Evolutionary conservation across 2,888 invertebrate genomes (phyloP).

Genomic region (Melipona bicolor): DNA sequence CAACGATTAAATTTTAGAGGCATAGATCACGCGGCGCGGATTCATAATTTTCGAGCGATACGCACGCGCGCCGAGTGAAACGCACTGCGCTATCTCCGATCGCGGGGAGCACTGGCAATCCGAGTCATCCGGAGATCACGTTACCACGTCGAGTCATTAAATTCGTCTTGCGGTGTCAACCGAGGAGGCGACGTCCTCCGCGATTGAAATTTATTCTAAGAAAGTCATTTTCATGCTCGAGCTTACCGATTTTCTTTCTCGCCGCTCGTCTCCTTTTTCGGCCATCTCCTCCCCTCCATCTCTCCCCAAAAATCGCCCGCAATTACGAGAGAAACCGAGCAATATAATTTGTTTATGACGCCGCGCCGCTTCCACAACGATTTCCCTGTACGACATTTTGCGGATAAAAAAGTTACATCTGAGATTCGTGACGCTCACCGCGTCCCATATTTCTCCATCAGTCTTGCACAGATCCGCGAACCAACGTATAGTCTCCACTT

Average conservation of each 20-base stretch:
- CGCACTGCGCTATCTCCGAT: slow-evolving; percentile 1
- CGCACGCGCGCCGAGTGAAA: not conserved
- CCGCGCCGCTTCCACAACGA: slow-evolving; percentile 20
- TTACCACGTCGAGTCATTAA: not conserved
- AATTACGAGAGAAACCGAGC: slow-evolving; percentile 23
- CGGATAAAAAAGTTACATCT: slow-evolving; percentile 11
- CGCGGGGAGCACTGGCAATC: slow-evolving; percentile 10
- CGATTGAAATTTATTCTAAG: not conserved
- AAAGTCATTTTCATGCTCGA: not conserved
- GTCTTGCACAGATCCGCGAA: not conserved
- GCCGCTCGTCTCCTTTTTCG: not conserved
- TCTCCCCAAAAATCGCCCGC: slow-evolving; percentile 10
- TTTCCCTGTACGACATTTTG: slow-evolving; percentile 8
- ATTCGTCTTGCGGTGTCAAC: slow-evolving; percentile 2
- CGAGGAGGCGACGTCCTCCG: not conserved
- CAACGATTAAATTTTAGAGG: not conserved
- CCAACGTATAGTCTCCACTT: not conserved
- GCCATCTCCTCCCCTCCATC: not conserved
- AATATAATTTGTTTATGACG: slow-evolving; percentile 26
- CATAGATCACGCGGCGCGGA: not conserved
- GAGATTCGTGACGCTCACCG: not conserved
- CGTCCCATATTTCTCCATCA: slow-evolving; percentile 9
- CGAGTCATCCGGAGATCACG: slow-evolving; percentile 1
- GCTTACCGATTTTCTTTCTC: slow-evolving; percentile 1
- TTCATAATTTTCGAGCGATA: not conserved